phyloP scores from a whole-genome alignment of 2,888 invertebrate genomes.

The Hymenopus coronatus region DNA sequence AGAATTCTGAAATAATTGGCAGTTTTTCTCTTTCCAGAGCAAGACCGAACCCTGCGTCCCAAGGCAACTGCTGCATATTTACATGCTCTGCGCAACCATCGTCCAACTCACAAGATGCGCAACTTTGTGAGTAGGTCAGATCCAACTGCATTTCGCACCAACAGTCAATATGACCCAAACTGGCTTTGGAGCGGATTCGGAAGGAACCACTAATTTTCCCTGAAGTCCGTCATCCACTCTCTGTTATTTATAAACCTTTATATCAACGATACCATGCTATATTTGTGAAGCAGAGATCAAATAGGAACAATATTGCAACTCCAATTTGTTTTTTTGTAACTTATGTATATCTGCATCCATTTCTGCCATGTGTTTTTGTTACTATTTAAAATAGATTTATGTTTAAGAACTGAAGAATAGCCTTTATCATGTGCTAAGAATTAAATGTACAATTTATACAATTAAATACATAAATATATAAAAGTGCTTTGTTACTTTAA shows the following conservation, averaged over 20 bases:
- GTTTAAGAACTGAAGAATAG: neutral
- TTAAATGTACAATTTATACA: slow-evolving; percentile 14
- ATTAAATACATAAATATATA: slow-evolving; percentile 5
- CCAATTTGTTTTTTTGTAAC: neutral
- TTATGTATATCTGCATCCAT: neutral
- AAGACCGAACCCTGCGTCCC: slow-evolving; percentile 37
- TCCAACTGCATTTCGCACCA: slow-evolving; percentile 55
- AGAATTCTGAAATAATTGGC: neutral
- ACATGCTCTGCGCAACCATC: slow-evolving; percentile 48
- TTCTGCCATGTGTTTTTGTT: neutral
- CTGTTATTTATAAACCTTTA: neutral
- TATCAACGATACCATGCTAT: neutral
- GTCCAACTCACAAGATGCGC: slow-evolving; percentile 53
- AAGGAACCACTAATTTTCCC: slow-evolving; percentile 36
- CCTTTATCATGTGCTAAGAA: slow-evolving; percentile 1
- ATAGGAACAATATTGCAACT: neutral
- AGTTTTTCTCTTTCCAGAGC: slow-evolving; percentile 25
- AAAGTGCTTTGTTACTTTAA: neutral
- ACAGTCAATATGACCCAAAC: slow-evolving; percentile 62
- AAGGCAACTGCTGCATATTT: slow-evolving; percentile 46
- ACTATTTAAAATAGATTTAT: neutral
- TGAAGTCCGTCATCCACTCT: neutral
- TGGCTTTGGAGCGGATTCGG: slow-evolving; percentile 66
- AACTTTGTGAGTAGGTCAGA: slow-evolving; percentile 57
- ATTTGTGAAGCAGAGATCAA: neutral